phyloP scores from a whole-genome alignment of 2,797 vertebrate genomes.

The Poecilia velifera region DNA sequence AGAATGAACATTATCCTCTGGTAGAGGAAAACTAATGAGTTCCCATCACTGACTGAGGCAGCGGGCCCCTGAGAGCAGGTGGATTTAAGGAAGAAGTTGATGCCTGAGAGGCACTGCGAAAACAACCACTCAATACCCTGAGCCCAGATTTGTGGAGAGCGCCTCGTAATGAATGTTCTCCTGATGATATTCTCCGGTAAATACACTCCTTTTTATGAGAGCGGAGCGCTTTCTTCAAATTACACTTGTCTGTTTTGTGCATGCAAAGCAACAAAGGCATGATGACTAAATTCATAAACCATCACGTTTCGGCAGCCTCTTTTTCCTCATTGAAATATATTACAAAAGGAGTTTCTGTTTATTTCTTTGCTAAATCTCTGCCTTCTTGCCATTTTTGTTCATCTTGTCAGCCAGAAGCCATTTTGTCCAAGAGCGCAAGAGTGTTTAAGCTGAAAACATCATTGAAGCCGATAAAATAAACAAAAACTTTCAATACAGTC shows the following conservation, averaged over 20 bases:
- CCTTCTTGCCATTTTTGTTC: constrained; percentile 30
- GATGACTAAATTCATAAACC: constrained; percentile 6
- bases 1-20: constrained; percentile 39
- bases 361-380: constrained; percentile 17
- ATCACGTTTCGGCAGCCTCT: constrained; percentile 15
- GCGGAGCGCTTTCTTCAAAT: constrained; percentile 53
- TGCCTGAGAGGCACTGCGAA: constrained; percentile 46
- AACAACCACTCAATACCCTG: constrained; percentile 57
- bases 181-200: constrained; percentile 60
- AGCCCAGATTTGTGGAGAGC: constrained; percentile 42
- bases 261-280: constrained; percentile 45
- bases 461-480: constrained; percentile 45
- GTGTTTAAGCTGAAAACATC: constrained; percentile 50
- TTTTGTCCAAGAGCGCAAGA: constrained; percentile 16
- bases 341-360: background rate
- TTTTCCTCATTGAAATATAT: background rate
- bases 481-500: background rate
- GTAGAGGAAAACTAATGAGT: constrained; percentile 55
- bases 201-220: constrained; percentile 58
- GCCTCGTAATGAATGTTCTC: constrained; percentile 60
- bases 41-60: constrained; percentile 38
- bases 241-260: constrained; percentile 45
- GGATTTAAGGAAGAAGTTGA: constrained; percentile 56
- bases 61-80: constrained; percentile 37
- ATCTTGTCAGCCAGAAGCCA: constrained; percentile 35